phyloP scores from a whole-genome alignment of 2,797 vertebrate species.

The Telmatherina bonti region DNA sequence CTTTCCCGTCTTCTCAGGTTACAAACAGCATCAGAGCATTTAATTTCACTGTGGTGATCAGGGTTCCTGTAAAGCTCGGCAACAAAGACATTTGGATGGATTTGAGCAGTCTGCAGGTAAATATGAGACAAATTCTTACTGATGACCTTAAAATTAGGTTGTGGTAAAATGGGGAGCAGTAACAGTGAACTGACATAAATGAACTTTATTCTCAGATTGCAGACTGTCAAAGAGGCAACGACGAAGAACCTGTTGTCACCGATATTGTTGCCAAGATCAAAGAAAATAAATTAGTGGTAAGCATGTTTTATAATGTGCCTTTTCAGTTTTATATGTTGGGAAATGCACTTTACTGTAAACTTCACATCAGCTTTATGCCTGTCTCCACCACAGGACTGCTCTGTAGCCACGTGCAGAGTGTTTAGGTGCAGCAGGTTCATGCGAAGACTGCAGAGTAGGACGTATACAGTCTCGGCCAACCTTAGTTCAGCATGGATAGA shows the following conservation, averaged over 20 bases:
- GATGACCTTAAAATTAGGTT: neutral
- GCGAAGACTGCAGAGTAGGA: slow-evolving; percentile 30
- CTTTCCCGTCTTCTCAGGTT: slow-evolving; percentile 73
- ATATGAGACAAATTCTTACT: neutral
- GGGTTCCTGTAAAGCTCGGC: slow-evolving; percentile 81
- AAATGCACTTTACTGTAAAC: too few relatives aligned
- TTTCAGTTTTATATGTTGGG: too few relatives aligned
- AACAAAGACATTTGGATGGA: slow-evolving; percentile 76
- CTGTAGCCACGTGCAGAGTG: slow-evolving; percentile 78
- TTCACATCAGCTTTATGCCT: neutral
- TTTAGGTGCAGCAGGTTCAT: slow-evolving; percentile 74
- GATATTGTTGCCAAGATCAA: slow-evolving; percentile 67
- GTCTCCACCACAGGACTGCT: slow-evolving; percentile 71
- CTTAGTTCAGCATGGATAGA: slow-evolving; percentile 85
- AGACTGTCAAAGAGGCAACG: slow-evolving; percentile 51
- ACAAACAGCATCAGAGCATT: slow-evolving; percentile 75
- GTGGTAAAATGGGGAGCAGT: neutral
- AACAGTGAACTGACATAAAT: too few relatives aligned
- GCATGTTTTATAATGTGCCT: slow-evolving; percentile 2
- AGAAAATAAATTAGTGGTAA: slow-evolving; percentile 71
- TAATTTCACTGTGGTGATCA: slow-evolving; percentile 80
- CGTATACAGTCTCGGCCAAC: slow-evolving; percentile 78
- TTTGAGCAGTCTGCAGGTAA: slow-evolving; percentile 65
- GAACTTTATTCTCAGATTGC: slow-evolving; percentile 63
- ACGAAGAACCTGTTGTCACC: slow-evolving; percentile 28